Conservation (phyloP, 2,113 vertebrate genomes). For the Dipodomys stephensi region DNA sequence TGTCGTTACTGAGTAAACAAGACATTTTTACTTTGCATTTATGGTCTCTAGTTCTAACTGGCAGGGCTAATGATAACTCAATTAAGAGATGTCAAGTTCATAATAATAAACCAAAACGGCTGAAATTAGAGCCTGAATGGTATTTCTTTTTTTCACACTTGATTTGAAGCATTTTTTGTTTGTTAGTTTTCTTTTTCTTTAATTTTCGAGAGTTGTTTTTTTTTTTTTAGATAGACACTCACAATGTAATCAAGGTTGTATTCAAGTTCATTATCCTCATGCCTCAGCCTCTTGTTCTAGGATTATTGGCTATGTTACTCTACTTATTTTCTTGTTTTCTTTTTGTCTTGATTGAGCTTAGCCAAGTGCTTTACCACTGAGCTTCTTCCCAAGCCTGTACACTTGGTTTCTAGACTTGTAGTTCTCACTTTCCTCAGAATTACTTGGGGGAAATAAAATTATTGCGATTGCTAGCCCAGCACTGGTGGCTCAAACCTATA, state of each 20-base stretch:
- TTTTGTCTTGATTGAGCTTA: background rate
- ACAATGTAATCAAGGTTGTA: background rate
- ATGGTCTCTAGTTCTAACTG: slow-evolving; percentile 75
- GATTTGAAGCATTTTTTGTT: too few relatives aligned
- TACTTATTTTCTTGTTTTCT: background rate
- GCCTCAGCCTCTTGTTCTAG: background rate
- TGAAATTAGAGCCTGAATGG: slow-evolving; percentile 50
- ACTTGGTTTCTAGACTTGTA: slow-evolving; percentile 36
- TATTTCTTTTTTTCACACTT: background rate
- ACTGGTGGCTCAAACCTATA: too few relatives aligned
- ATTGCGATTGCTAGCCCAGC: too few relatives aligned
- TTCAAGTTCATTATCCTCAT: background rate
- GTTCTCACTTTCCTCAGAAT: slow-evolving; percentile 32
- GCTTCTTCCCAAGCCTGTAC: background rate
- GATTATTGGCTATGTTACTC: background rate
- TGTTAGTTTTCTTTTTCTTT: too few relatives aligned
- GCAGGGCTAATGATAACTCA: background rate
- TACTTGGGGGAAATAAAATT: background rate
- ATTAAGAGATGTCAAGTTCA: slow-evolving; percentile 14
- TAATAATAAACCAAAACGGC: slow-evolving; percentile 46
- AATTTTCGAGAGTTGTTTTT: too few relatives aligned
- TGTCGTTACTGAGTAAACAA: slow-evolving; percentile 82
- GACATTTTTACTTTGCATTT: slow-evolving; percentile 78
- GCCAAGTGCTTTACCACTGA: background rate
- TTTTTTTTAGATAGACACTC: background rate